Conservation (phyloP, 2,113 vertebrate species). For the Lamprologus lemairii region DNA sequence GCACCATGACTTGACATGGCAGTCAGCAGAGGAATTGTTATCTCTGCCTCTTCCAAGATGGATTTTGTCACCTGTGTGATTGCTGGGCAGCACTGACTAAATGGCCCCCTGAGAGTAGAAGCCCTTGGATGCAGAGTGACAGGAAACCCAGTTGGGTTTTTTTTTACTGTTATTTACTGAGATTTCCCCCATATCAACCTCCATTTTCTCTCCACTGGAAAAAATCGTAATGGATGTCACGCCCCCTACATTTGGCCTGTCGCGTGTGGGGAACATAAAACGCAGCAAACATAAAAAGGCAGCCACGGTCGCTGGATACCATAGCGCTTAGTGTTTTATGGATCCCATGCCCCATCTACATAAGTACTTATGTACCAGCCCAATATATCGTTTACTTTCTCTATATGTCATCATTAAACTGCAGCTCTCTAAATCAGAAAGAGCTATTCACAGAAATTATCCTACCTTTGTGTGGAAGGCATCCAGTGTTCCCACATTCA, state of each 20-base stretch:
- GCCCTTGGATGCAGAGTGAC: neutral
- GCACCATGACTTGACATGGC: neutral
- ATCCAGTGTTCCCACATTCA: slow-evolving; percentile 32
- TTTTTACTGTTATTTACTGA: neutral
- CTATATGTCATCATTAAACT: neutral
- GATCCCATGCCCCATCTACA: neutral
- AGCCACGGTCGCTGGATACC: neutral
- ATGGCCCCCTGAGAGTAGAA: neutral
- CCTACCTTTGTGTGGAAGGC: slow-evolving; percentile 2
- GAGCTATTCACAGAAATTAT: neutral
- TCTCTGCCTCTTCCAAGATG: neutral
- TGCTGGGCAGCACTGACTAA: neutral
- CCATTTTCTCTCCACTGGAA: neutral
- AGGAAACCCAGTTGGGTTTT: neutral
- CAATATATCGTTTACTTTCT: neutral
- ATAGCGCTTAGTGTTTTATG: neutral
- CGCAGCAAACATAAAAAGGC: neutral
- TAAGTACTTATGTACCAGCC: neutral
- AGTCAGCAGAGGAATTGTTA: neutral
- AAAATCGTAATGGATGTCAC: neutral
- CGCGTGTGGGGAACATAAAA: neutral
- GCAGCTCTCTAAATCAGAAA: neutral
- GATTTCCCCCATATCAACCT: neutral
- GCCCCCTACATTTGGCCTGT: neutral
- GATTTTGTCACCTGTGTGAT: slow-evolving; percentile 10